Percentiles rank a stretch among this genome's conserved stretches.
phyloP scores from a whole-genome alignment of 2,113 vertebrate species.

The Willisornis vidua region DNA sequence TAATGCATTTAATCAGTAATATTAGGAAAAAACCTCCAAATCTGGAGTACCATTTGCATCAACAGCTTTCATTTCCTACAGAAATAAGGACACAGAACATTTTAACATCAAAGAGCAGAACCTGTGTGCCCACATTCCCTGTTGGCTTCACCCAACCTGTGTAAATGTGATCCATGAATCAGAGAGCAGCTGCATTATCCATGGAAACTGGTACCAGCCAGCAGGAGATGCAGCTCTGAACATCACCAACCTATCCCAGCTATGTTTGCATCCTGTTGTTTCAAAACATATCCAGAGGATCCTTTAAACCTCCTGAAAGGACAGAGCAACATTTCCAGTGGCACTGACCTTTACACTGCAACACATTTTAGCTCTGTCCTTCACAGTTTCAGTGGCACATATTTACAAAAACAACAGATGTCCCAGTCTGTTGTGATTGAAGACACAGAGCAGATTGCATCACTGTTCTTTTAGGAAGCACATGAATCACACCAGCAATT shows the following conservation, averaged over 20 bases:
- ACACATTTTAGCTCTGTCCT: neutral
- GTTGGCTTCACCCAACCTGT: neutral
- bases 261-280: neutral
- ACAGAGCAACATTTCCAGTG: neutral
- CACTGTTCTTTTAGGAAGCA: neutral
- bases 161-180: neutral
- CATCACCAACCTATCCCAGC: neutral
- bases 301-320: neutral
- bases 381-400: neutral
- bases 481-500: neutral
- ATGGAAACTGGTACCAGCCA: neutral
- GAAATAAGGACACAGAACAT: neutral
- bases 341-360: neutral
- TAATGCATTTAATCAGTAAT: neutral
- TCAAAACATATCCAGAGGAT: neutral
- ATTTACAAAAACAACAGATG: conserved; percentile 2
- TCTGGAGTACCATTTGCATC: neutral
- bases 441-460: neutral
- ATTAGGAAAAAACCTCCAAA: neutral
- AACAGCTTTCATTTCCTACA: neutral
- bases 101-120: neutral
- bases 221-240: neutral
- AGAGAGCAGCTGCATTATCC: neutral
- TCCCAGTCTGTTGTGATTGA: neutral
- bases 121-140: neutral